Percentiles rank a stretch among this genome's conserved stretches.
These are phyloP conservation scores for Mellilla xanthometata DNA, from an alignment of 2,888 invertebrate genomes.

Conservation along the genomic window DNA sequence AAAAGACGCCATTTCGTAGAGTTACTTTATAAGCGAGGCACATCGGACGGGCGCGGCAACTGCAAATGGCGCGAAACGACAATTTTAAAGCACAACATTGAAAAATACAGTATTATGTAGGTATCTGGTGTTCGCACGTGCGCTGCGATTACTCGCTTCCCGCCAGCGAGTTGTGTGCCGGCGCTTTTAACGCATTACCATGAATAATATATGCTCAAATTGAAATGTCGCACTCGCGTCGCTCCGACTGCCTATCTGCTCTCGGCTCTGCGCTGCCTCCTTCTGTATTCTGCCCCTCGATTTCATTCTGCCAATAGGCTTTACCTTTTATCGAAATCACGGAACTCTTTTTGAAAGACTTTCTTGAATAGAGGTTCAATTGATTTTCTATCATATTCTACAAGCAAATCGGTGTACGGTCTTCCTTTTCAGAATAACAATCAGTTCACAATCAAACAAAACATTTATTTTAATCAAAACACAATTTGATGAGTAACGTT, in stretches of 20 bases:
- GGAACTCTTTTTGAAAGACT: constrained; percentile 47
- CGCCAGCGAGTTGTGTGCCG: constrained; percentile 66
- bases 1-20: constrained; percentile 59
- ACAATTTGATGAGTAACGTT: constrained; percentile 46
- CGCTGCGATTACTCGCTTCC: constrained; percentile 70
- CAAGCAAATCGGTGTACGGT: constrained; percentile 4
- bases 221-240: constrained; percentile 80
- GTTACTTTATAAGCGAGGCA: constrained; percentile 74
- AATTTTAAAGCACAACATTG: constrained; percentile 79
- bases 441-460: too few relatives aligned
- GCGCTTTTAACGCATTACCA: constrained; percentile 81
- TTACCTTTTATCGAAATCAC: constrained; percentile 67
- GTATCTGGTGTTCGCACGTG: constrained; percentile 67
- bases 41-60: constrained; percentile 60
- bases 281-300: constrained; percentile 65
- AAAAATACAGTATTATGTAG: constrained; percentile 62
- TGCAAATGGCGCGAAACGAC: constrained; percentile 78
- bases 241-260: constrained; percentile 71
- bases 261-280: constrained; percentile 42
- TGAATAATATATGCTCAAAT: constrained; percentile 82
- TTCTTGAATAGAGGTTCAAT: constrained; percentile 34
- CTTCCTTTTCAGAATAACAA: background rate
- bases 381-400: constrained; percentile 32
- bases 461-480: constrained; percentile 25
- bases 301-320: constrained; percentile 66